A percentile compares a stretch with the other conserved stretches of the same genome.
Conservation (phyloP, 2,797 vertebrate species). For the Leptatherina wallacei region DNA sequence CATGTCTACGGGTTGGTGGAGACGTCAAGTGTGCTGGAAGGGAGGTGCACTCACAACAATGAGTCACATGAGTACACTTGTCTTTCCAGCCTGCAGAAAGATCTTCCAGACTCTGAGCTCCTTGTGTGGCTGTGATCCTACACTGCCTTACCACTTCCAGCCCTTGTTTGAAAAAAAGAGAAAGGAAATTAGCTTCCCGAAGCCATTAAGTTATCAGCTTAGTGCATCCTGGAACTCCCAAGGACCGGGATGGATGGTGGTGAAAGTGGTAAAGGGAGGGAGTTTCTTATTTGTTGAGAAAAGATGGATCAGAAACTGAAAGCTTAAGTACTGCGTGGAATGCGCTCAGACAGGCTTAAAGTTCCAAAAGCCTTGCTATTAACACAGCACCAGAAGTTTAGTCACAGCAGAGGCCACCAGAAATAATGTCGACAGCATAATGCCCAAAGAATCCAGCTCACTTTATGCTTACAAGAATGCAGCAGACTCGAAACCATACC, state of each 20-base stretch:
- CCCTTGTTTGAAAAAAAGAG: constrained; percentile 81
- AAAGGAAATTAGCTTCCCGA: constrained; percentile 76
- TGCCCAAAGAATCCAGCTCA: neutral
- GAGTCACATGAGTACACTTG: constrained; percentile 58
- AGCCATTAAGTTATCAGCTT: constrained; percentile 38
- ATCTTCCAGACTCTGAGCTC: constrained; percentile 63
- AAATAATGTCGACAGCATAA: constrained; percentile 5
- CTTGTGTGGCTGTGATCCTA: constrained; percentile 66
- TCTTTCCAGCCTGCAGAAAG: constrained; percentile 62
- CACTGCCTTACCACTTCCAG: constrained; percentile 77
- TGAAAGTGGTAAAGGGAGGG: neutral
- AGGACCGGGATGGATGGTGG: constrained; percentile 16
- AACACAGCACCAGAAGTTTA: constrained; percentile 11
- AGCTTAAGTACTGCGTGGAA: constrained; percentile 26
- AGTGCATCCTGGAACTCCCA: constrained; percentile 43
- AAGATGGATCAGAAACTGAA: constrained; percentile 23
- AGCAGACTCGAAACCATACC: neutral
- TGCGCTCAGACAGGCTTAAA: constrained; percentile 35
- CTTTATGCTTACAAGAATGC: neutral
- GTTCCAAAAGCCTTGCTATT: constrained; percentile 1
- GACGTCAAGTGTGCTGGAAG: constrained; percentile 41
- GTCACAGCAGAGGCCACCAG: neutral
- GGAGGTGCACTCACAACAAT: constrained; percentile 52
- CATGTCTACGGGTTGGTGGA: constrained; percentile 31
- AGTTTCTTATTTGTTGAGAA: constrained; percentile 38